These are phyloP conservation scores for Odontomyia ornata DNA, from an alignment of 2,888 invertebrate species.

Conservation along the genomic window DNA sequence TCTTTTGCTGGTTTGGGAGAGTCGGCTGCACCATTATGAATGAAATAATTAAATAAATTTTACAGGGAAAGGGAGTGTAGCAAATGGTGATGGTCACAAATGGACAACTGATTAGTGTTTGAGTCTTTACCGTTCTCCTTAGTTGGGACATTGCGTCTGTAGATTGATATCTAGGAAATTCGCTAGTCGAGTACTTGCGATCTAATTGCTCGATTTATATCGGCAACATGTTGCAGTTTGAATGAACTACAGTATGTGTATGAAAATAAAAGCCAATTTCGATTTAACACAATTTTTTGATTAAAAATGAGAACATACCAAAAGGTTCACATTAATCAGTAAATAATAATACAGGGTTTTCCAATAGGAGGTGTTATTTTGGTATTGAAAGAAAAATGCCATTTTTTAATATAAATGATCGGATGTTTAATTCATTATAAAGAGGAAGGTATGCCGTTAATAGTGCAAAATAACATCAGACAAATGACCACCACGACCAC, in stretches of 20 bases:
- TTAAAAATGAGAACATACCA: too few species aligned
- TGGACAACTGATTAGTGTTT: conserved; percentile 37
- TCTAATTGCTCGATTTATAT: conserved; percentile 23
- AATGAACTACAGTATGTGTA: neutral
- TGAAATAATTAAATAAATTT: conserved; percentile 42
- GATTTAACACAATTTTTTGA: too few species aligned
- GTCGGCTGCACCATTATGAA: conserved; percentile 26
- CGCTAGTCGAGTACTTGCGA: neutral
- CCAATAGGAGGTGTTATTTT: too few species aligned
- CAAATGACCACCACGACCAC: too few species aligned
- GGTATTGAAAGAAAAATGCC: too few species aligned
- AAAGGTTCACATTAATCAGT: too few species aligned
- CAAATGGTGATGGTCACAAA: conserved; percentile 23
- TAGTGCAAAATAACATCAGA: too few species aligned
- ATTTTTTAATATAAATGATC: too few species aligned
- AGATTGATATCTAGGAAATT: conserved; percentile 6
- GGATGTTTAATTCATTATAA: too few species aligned
- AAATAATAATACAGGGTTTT: too few species aligned
- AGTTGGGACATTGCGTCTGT: neutral
- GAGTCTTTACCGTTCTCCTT: neutral
- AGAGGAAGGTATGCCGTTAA: too few species aligned
- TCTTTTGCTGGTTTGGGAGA: neutral
- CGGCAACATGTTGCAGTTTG: neutral
- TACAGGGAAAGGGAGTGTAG: conserved; percentile 6
- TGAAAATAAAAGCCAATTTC: neutral